Evolutionary conservation across 2,888 invertebrate genomes (phyloP).

Genomic region (Ophion ellenae): DNA sequence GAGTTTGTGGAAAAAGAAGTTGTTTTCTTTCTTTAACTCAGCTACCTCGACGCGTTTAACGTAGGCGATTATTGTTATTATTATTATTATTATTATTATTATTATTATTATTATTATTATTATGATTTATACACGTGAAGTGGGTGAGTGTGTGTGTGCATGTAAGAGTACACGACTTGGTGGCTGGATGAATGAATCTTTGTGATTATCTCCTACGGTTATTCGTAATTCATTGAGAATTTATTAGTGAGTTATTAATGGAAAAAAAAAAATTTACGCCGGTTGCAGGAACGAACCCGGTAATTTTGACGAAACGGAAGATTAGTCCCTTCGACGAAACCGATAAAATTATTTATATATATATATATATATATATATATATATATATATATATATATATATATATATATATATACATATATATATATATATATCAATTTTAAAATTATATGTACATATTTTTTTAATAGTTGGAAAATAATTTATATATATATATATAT

Average conservation of each 20-base stretch:
- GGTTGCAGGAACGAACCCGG: not conserved
- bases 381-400: no score
- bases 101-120: not conserved
- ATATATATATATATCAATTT: no score
- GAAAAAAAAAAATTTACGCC: no score
- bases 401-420: no score
- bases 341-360: no score
- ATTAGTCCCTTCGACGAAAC: not conserved
- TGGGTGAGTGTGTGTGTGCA: not conserved
- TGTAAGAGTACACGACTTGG: not conserved
- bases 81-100: not conserved
- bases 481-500: no score
- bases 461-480: no score
- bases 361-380: no score
- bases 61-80: slow-evolving; percentile 2
- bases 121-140: not conserved
- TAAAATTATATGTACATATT: no score
- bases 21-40: slow-evolving; percentile 2
- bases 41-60: slow-evolving; percentile 37
- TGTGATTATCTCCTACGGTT: not conserved
- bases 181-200: not conserved
- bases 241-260: no score
- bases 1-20: no score
- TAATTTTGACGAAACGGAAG: not conserved
- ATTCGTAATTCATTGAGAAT: not conserved